Evolutionary conservation across 2,888 invertebrate species (phyloP), one percentile per base, ranked within the genome.

Genomic region (Stramonita haemastoma): DNA sequence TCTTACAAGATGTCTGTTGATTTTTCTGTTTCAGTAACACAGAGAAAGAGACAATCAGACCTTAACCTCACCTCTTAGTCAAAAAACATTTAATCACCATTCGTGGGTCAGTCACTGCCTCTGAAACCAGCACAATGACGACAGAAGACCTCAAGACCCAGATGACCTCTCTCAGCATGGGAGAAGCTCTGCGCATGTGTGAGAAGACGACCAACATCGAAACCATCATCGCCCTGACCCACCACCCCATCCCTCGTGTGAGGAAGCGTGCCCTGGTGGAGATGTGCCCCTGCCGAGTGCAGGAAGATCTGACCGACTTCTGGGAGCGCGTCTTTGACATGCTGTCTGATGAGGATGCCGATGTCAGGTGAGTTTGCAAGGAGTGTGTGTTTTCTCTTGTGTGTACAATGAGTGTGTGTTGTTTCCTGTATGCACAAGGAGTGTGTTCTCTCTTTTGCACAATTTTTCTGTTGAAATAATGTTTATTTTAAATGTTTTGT

Each of bases 281-380:
- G 91, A 95, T 95, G 94, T 95, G 95, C 90, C 95, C 95, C 0
- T 95, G 95, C 91, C 91, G 95, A 79, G 95, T 95, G n/a, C 93
- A 95, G 90, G 91, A 92, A 29, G 95, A 95, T 91, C 92, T 95
- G 19, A 91, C 92, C 13, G 94, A 94, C 56, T 95, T 95, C 93
- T 95, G 95, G 95, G 91, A 92, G 15, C 90, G 95, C 70, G 95
- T 95, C 0, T 89, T 95, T 56, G 94, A 95, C 91, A 95, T 95
- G 95, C 90, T 93, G 0, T 90, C 93, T 57, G 95, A 95, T 91
- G 93, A 93, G 46, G 93, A 92, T 15, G 89, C 91, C 19, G 93
- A 93, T 86, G 95, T 95, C 70, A 92, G 95, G 90, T 92, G 92
- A 88, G 79, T 60, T 2, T 8, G 46, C 46, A 46, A n/a, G 46